These are phyloP conservation scores for Reticulitermes lucifugus DNA, from an alignment of 2,888 invertebrate genomes.

Conservation along the genomic window DNA sequence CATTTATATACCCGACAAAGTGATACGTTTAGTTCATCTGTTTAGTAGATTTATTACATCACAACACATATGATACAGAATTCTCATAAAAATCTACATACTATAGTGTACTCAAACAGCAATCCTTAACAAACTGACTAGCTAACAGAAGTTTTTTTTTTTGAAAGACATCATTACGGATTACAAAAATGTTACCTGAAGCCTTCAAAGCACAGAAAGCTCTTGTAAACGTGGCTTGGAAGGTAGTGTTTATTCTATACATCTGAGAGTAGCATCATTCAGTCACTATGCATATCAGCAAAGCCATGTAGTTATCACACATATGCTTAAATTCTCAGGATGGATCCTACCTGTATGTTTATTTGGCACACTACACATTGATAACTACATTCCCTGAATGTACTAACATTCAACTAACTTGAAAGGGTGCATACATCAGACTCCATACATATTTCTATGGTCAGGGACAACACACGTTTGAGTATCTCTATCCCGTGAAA, in stretches of 20 bases:
- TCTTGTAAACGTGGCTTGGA: background rate
- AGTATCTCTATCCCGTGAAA: background rate
- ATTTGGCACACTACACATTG: constrained; percentile 19
- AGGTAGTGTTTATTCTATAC: background rate
- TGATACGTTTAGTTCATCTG: constrained; percentile 1
- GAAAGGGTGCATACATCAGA: background rate
- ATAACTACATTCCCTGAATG: background rate
- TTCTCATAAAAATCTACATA: background rate
- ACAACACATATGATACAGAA: background rate
- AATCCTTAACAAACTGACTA: constrained; percentile 22
- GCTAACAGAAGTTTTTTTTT: background rate
- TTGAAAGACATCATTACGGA: background rate
- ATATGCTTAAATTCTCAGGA: background rate
- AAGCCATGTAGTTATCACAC: background rate
- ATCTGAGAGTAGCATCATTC: background rate
- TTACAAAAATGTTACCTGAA: background rate
- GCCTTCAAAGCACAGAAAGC: constrained; percentile 20
- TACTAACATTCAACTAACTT: background rate
- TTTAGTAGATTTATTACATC: background rate
- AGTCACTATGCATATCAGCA: background rate
- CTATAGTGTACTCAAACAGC: background rate
- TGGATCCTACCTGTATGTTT: background rate
- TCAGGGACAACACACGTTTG: background rate
- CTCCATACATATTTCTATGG: background rate
- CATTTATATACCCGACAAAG: background rate